phyloP scores from a whole-genome alignment of 2,888 invertebrate genomes.

The Seladonia tumulorum region DNA sequence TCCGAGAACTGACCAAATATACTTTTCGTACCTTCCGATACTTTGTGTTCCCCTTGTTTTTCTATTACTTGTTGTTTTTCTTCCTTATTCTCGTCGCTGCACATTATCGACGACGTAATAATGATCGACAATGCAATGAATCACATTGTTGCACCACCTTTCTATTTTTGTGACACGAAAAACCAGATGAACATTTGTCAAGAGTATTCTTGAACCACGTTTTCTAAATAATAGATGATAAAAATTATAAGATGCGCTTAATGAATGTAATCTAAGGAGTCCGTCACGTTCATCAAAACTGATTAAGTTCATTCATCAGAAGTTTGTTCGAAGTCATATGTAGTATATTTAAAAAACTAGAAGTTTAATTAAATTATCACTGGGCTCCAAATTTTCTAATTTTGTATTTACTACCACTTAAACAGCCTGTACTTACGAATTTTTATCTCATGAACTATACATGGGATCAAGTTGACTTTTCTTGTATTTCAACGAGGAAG shows the following conservation, averaged over 20 bases:
- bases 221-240: neutral
- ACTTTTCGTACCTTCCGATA: slow-evolving; percentile 11
- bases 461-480: no score
- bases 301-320: no score
- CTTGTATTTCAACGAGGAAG: no score
- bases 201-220: neutral
- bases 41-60: neutral
- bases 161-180: neutral
- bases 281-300: no score
- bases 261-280: no score
- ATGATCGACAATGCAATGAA: neutral
- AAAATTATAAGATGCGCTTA: neutral
- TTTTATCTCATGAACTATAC: no score
- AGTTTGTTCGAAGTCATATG: no score
- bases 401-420: no score
- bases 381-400: no score
- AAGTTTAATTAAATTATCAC: no score
- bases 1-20: neutral
- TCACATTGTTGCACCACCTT: neutral
- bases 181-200: neutral
- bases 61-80: neutral
- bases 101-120: neutral
- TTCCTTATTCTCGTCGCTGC: neutral
- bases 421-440: no score
- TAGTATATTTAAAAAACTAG: no score